Percentiles rank a stretch among this genome's conserved stretches.
phyloP scores from a whole-genome alignment of 2,888 invertebrate species.

The Sialis fuliginosa region DNA sequence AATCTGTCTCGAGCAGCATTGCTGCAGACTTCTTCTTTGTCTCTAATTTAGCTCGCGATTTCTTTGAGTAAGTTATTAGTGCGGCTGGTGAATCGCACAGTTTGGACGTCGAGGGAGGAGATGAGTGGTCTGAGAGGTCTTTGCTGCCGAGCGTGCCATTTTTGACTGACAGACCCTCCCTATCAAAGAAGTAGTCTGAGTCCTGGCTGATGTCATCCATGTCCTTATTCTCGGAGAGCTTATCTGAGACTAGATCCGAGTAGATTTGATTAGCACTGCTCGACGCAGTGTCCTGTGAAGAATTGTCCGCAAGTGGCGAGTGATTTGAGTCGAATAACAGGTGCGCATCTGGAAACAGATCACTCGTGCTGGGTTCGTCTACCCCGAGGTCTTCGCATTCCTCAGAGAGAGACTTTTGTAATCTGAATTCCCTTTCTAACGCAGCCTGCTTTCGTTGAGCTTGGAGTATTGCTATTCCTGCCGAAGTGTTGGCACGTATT shows the following conservation, averaged over 20 bases:
- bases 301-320: slow-evolving; percentile 44
- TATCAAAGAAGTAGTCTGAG: background rate
- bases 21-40: background rate
- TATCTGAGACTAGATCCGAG: background rate
- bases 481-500: background rate
- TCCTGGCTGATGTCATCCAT: background rate
- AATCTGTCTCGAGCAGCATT: background rate
- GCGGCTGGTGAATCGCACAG: background rate
- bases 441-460: slow-evolving; percentile 30
- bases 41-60: background rate
- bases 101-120: background rate
- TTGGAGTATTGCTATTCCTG: background rate
- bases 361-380: slow-evolving; percentile 63
- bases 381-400: slow-evolving; percentile 66
- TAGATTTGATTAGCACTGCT: background rate
- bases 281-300: slow-evolving; percentile 25
- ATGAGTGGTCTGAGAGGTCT: background rate
- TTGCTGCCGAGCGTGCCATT: background rate
- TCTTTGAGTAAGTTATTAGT: too few species aligned
- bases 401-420: slow-evolving; percentile 56
- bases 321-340: slow-evolving; percentile 53
- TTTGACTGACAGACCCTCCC: background rate
- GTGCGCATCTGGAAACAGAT: slow-evolving; percentile 61
- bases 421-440: slow-evolving; percentile 32
- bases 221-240: background rate